phyloP scores from a whole-genome alignment of 2,797 vertebrate genomes.

The Picus viridis region DNA sequence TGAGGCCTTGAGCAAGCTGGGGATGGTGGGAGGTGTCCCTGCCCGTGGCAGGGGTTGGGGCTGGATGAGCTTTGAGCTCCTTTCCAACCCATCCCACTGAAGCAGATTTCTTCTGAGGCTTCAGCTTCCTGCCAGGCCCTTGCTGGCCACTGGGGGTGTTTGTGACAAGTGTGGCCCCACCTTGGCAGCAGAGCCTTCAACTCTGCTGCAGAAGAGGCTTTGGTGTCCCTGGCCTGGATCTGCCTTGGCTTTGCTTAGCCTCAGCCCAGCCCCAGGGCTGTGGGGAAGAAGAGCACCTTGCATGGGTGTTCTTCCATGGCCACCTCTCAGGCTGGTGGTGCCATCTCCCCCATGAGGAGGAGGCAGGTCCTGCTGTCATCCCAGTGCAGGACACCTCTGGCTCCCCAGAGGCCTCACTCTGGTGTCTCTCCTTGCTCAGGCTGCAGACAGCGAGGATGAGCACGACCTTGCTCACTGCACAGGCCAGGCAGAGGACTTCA shows the following conservation, averaged over 20 bases:
- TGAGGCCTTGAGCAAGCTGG: too few relatives aligned
- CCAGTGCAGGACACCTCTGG: background rate
- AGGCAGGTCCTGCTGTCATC: background rate
- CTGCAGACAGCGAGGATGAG: conserved; percentile 84
- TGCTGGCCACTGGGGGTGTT: background rate
- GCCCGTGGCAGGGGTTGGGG: too few relatives aligned
- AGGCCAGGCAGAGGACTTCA: conserved; percentile 65
- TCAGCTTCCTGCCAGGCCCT: background rate
- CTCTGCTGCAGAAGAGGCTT: background rate
- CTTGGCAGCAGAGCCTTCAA: background rate
- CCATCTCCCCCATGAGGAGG: background rate
- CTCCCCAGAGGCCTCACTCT: background rate
- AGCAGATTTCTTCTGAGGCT: background rate
- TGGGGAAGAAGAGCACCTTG: background rate
- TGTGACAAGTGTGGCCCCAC: background rate
- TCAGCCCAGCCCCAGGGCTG: rapidly evolving
- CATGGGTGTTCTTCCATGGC: background rate
- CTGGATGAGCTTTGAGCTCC: too few relatives aligned
- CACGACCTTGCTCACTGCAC: conserved; percentile 67
- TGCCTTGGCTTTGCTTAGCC: background rate
- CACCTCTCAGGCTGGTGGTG: too few relatives aligned
- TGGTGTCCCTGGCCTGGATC: background rate
- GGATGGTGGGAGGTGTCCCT: too few relatives aligned
- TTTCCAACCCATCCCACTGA: background rate
- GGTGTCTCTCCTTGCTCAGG: conserved; percentile 67